phyloP scores from a whole-genome alignment of 2,888 invertebrate genomes.

The Omphaloscelis lunosa region DNA sequence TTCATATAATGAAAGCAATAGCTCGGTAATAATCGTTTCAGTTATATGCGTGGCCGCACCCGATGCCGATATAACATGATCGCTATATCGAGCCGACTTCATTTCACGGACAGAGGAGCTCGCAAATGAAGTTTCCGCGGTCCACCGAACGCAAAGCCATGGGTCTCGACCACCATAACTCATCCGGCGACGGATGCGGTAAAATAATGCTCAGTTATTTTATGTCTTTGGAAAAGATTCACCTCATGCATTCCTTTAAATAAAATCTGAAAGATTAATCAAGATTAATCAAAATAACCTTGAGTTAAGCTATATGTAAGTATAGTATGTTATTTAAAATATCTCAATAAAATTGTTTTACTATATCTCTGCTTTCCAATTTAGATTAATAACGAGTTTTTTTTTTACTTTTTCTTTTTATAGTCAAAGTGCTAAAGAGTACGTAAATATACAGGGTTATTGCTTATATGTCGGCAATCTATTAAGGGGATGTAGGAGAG shows the following conservation, averaged over 20 bases:
- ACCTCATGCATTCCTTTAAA: not conserved
- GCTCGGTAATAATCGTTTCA: constrained; percentile 66
- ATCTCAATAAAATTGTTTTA: too few relatives aligned
- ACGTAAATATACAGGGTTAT: not conserved
- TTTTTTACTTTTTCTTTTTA: too few relatives aligned
- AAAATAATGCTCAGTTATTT: constrained; percentile 22
- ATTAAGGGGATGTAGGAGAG: too few relatives aligned
- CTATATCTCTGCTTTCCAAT: not conserved
- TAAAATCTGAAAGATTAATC: not conserved
- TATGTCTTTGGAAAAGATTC: not conserved
- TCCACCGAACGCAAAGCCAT: constrained; percentile 80
- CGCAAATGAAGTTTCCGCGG: constrained; percentile 90
- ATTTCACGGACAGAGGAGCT: constrained; percentile 90
- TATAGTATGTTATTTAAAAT: not conserved
- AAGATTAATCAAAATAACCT: not conserved
- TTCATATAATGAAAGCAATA: constrained; percentile 1
- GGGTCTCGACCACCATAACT: constrained; percentile 59
- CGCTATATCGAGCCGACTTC: constrained; percentile 85
- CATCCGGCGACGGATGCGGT: constrained; percentile 72
- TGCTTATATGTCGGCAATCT: too few relatives aligned
- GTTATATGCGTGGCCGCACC: constrained; percentile 65
- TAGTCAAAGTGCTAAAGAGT: not conserved
- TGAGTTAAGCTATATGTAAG: not conserved
- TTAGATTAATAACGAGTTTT: too few relatives aligned
- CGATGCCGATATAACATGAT: constrained; percentile 74